Evolutionary conservation across 2,888 invertebrate species (phyloP).

Genomic region (Flabesymbios commensalis): DNA sequence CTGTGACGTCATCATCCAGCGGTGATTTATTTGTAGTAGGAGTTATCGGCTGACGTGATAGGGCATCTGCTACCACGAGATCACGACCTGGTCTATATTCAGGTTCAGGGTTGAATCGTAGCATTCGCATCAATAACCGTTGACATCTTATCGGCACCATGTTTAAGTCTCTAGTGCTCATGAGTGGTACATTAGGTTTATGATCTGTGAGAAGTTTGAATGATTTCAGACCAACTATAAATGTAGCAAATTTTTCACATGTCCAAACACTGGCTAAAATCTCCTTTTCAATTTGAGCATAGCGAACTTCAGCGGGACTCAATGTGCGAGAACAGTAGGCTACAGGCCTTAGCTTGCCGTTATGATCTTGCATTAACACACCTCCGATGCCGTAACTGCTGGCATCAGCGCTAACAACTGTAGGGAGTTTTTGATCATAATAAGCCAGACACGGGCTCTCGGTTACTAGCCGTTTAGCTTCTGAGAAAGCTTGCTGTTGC

Average conservation of each 20-base stretch:
- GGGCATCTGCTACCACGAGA: background rate
- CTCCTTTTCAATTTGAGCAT: background rate
- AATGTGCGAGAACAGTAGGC: too few relatives aligned
- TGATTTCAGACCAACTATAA: background rate
- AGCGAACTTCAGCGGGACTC: too few relatives aligned
- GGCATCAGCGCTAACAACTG: too few relatives aligned
- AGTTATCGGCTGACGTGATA: background rate
- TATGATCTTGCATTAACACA: too few relatives aligned
- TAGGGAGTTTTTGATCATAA: too few relatives aligned
- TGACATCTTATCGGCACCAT: background rate
- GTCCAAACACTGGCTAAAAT: background rate
- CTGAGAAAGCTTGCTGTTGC: too few relatives aligned
- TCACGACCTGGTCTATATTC: background rate
- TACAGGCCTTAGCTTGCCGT: too few relatives aligned
- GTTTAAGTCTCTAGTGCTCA: background rate
- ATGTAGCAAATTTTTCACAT: background rate
- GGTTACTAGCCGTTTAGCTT: too few relatives aligned
- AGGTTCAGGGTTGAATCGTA: background rate
- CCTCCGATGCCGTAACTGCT: too few relatives aligned
- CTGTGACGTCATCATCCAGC: background rate
- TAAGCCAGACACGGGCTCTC: too few relatives aligned
- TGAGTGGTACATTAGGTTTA: background rate
- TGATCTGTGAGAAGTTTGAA: background rate
- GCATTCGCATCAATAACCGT: background rate
- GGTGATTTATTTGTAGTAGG: background rate